These are phyloP conservation scores for Apodemus speciosus DNA, from an alignment of 2,113 vertebrate species.

Conservation along the genomic window DNA sequence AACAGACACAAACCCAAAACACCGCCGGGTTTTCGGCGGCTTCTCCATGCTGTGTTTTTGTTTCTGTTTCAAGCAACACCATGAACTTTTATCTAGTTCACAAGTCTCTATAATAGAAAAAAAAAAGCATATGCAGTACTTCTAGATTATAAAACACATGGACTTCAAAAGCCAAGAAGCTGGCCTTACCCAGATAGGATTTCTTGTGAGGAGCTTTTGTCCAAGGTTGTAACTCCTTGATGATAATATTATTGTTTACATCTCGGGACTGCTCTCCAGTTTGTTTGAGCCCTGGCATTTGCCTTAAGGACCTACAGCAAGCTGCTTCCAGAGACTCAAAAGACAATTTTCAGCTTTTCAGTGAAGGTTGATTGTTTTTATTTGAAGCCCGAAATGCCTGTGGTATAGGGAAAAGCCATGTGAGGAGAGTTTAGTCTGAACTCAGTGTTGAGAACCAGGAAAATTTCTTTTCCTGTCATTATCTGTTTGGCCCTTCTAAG, in stretches of 20 bases:
- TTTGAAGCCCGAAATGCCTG: constrained; percentile 67
- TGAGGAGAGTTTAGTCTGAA: constrained; percentile 32
- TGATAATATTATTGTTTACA: constrained; percentile 52
- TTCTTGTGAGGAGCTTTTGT: background rate
- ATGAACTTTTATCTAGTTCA: constrained; percentile 34
- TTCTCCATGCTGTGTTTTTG: constrained; percentile 24
- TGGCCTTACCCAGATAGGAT: background rate
- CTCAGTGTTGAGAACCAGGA: constrained; percentile 6
- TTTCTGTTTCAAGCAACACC: constrained; percentile 31
- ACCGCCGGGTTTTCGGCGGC: background rate
- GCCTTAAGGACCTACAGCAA: constrained; percentile 67
- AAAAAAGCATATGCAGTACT: background rate
- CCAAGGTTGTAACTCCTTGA: constrained; percentile 28
- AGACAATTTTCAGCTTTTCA: constrained; percentile 49
- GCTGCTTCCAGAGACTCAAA: constrained; percentile 63
- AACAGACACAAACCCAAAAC: constrained; percentile 13
- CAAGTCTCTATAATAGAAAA: constrained; percentile 32
- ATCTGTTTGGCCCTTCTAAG: background rate
- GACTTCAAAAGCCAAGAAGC: constrained; percentile 51
- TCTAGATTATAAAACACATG: constrained; percentile 5
- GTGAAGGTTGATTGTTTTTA: constrained; percentile 54
- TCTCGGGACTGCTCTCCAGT: constrained; percentile 52
- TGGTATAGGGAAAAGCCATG: constrained; percentile 25
- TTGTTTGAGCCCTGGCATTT: constrained; percentile 67
- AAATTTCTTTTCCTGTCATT: background rate